A percentile compares a stretch with the other conserved stretches of the same genome.
Evolutionary conservation across 2,888 invertebrate genomes (phyloP).

Genomic region (Diarsia brunnea): DNA sequence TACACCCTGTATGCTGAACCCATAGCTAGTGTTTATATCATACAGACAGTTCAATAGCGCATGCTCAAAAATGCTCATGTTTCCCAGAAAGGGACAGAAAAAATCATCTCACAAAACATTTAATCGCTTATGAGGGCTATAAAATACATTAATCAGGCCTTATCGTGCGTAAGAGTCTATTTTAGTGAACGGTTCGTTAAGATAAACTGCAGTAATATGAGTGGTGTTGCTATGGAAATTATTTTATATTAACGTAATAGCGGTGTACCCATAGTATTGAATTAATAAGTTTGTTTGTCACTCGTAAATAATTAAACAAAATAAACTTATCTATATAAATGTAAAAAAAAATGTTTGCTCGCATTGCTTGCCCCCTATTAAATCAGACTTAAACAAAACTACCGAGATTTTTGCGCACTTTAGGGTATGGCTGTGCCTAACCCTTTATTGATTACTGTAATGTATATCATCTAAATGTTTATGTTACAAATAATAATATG

Average conservation of each 20-base stretch:
- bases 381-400: too few relatives aligned
- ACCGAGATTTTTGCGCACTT: neutral
- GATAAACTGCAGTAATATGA: conserved; percentile 6
- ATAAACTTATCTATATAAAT: neutral
- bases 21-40: neutral
- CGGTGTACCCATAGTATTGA: neutral
- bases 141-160: conserved; percentile 24
- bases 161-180: conserved; percentile 39
- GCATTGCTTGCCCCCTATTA: too few relatives aligned
- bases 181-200: conserved; percentile 19
- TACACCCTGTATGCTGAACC: neutral
- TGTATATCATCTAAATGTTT: neutral
- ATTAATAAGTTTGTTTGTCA: neutral
- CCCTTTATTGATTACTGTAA: neutral
- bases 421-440: neutral
- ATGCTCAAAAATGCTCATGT: neutral
- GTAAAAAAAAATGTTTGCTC: neutral
- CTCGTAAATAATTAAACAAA: neutral
- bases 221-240: neutral
- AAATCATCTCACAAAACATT: neutral
- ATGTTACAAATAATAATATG: neutral
- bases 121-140: conserved; percentile 1
- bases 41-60: neutral
- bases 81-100: neutral
- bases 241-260: neutral